Conservation (phyloP, 53 echinoderm and acorn worm genomes). For the Glandiceps talaboti region DNA sequence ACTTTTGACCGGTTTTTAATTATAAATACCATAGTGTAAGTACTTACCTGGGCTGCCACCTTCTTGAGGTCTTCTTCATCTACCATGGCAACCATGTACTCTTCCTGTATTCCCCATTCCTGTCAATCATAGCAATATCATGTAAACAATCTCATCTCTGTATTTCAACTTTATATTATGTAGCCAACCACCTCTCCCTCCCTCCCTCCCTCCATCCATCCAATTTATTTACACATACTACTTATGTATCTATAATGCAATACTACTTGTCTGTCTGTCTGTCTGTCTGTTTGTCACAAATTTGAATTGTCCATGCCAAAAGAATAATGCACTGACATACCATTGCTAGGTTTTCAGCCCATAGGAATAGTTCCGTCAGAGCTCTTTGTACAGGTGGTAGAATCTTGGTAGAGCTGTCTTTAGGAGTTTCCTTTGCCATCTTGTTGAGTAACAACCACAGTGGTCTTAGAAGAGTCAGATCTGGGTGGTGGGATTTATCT, state of each 20-base stretch:
- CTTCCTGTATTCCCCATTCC: constrained; percentile 42
- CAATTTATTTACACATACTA: too few species aligned
- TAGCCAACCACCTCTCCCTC: too few species aligned
- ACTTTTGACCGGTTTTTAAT: too few species aligned
- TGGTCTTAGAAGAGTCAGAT: constrained; percentile 80
- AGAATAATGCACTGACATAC: too few species aligned
- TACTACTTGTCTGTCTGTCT: too few species aligned
- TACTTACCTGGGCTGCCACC: constrained; percentile 31
- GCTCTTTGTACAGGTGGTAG: constrained; percentile 76
- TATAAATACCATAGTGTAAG: too few species aligned
- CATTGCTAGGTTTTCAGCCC: constrained; percentile 72
- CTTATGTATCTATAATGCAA: too few species aligned
- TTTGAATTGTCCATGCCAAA: too few species aligned
- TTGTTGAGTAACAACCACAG: constrained; percentile 75
- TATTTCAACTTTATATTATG: too few species aligned
- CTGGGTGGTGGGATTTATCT: constrained; percentile 23
- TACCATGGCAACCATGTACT: constrained; percentile 38
- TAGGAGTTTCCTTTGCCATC: constrained; percentile 58
- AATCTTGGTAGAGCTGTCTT: constrained; percentile 39
- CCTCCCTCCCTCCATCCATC: too few species aligned
- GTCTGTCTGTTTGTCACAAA: too few species aligned
- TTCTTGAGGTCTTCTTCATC: constrained; percentile 22
- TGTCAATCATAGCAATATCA: too few species aligned
- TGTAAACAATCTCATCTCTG: neutral
- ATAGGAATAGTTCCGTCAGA: constrained; percentile 82